Evolutionary conservation across 2,888 invertebrate genomes (phyloP), one percentile per base, ranked within the genome.

Genomic region (Horisme vitalbata): DNA sequence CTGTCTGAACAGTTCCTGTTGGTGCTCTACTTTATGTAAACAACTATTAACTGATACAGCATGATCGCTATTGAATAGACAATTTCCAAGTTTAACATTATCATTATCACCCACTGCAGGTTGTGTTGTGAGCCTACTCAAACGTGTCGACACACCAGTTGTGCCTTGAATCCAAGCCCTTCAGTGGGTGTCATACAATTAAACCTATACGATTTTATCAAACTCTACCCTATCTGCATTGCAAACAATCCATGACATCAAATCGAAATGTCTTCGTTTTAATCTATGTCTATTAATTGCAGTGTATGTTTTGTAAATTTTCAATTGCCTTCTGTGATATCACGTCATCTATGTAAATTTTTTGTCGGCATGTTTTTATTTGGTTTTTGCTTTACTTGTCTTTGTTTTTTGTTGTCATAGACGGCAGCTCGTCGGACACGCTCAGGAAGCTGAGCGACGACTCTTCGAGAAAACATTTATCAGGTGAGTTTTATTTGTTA

Each of bases 381-480:
- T 71, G 52, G 64, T 78, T 79, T 79, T 78, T 75, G 88, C 88
- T 87, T 87, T 85, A 88, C 65, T 75, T 87, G 87, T 84, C 60
- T 47, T 77, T 76, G 75, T 69, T 82, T 84, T 82, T 83, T 83
- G 79, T 88, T 87, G 79, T 83, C 86, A 59, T 88, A 90, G 90
- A 90, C 88, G 83, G 86, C 82, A 84, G 90, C 59, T 78, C 86
- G 23, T 73, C 87, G 69, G 90, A 90, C 67, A 75, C 86, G 55
- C 72, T 81, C 61, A 81, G 90, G 75, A 90, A 88, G 67, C 75
- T 83, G 59, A 90, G 90, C 66, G 89, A 90, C 79, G 90, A 90
- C 64, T 84, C 81, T 55, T 90, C 90, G 52, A 82, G 90, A 80
- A 90, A 90, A 81, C 88, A 88, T 73, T 78, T 90, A 64, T 89